Percentiles rank a stretch among this genome's conserved stretches.
Conservation (phyloP, 2,113 vertebrate species). For the Dromaius novaehollandiae region DNA sequence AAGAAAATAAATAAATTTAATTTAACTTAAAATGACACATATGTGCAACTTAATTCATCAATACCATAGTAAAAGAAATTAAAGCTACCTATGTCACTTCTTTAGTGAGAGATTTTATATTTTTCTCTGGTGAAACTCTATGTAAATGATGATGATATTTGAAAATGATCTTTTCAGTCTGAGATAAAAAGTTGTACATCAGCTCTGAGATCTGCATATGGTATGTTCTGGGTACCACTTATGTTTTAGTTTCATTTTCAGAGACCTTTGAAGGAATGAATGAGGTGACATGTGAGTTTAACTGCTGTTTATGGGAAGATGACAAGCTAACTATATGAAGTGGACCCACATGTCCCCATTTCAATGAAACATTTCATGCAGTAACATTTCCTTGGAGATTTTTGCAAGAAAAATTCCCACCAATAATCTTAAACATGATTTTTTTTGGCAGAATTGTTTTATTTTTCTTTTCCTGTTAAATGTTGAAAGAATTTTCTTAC, state of each 20-base stretch:
- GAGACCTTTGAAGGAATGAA: neutral
- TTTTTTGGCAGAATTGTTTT: neutral
- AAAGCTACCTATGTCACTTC: accelerated
- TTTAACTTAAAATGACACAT: neutral
- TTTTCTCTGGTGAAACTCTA: neutral
- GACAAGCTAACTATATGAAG: neutral
- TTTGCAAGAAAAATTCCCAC: neutral
- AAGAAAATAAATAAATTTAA: neutral
- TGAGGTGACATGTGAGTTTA: neutral
- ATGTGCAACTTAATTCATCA: neutral
- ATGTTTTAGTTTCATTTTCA: neutral
- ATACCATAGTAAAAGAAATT: neutral
- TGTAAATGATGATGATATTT: neutral
- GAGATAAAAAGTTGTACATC: neutral
- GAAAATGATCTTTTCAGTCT: neutral
- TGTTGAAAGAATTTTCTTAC: neutral
- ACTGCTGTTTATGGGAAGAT: neutral
- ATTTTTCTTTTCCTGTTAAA: neutral
- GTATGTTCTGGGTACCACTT: neutral
- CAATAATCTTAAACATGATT: neutral
- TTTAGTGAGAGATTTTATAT: neutral
- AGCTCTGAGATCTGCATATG: neutral
- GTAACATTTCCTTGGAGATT: neutral
- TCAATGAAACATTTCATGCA: neutral
- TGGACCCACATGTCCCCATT: neutral